phyloP scores from a whole-genome alignment of 2,113 vertebrate genomes.

The Lanius ludovicianus region DNA sequence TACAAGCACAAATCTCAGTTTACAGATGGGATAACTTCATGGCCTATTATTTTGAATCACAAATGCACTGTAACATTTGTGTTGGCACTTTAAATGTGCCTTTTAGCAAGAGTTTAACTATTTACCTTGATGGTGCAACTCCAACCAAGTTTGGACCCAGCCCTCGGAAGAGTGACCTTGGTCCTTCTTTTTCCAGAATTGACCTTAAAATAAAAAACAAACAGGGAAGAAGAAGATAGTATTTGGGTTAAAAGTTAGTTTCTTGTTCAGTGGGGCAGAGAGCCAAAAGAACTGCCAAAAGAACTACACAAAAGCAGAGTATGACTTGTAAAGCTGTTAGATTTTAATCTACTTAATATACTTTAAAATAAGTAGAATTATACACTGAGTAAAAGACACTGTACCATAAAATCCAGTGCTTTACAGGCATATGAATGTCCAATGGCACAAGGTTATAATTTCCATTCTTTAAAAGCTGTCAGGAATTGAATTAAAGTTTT shows the following conservation, averaged over 20 bases:
- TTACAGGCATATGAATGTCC: background rate
- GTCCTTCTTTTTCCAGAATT: slow-evolving; percentile 97
- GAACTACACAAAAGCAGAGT: background rate
- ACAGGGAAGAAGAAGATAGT: background rate
- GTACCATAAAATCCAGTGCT: background rate
- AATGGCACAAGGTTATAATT: background rate
- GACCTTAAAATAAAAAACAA: slow-evolving; percentile 74
- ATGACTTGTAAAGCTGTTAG: background rate
- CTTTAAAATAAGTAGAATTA: background rate
- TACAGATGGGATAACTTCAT: background rate
- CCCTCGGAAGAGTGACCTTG: slow-evolving; percentile 93
- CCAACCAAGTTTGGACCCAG: slow-evolving; percentile 96
- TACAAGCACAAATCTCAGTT: background rate
- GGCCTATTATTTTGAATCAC: background rate
- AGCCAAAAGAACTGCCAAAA: background rate
- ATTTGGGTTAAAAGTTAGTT: background rate
- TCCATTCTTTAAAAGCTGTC: background rate
- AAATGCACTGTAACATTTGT: background rate
- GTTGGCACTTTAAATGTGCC: background rate
- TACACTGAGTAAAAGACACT: background rate
- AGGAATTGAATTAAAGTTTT: background rate
- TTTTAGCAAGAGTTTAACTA: background rate
- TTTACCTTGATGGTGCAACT: slow-evolving; percentile 95
- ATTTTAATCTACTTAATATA: background rate
- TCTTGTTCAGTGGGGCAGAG: background rate